A percentile compares a stretch with the other conserved stretches of the same genome.
phyloP scores from a whole-genome alignment of 2,888 invertebrate genomes.

The Ganaspis brasiliensis region DNA sequence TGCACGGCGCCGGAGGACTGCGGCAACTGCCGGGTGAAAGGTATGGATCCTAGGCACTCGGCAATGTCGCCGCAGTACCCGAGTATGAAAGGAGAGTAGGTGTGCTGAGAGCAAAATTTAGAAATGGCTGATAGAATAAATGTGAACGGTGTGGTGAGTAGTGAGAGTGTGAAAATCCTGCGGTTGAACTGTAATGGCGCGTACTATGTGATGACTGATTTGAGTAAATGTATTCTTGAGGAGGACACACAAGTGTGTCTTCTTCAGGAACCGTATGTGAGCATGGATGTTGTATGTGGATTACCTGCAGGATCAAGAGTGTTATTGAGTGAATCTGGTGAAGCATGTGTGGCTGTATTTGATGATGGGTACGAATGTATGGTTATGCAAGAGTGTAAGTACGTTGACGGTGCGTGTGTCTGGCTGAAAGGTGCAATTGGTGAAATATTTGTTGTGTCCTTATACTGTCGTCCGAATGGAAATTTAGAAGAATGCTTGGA shows the following conservation, averaged over 20 bases:
- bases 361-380: neutral
- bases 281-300: neutral
- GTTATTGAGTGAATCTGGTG: slow-evolving; percentile 37
- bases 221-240: slow-evolving; percentile 22
- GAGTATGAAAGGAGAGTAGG: no score
- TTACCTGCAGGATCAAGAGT: slow-evolving; percentile 23
- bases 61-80: no score
- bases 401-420: slow-evolving; percentile 45
- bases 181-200: slow-evolving; percentile 42
- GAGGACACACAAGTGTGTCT: slow-evolving; percentile 36
- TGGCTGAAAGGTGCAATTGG: slow-evolving; percentile 45
- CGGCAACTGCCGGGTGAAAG: no score
- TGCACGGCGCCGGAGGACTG: no score
- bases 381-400: neutral
- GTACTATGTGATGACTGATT: slow-evolving; percentile 50
- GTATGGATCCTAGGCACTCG: no score
- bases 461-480: slow-evolving; percentile 51
- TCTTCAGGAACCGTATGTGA: slow-evolving; percentile 46
- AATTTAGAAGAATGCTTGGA: slow-evolving; percentile 32
- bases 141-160: no score
- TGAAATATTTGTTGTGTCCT: slow-evolving; percentile 45
- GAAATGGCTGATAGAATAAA: no score
- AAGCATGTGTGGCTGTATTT: slow-evolving; percentile 26
- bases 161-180: neutral
- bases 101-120: no score